A percentile compares a stretch with the other conserved stretches of the same genome.
Evolutionary conservation across 1,140 invertebrate species (phyloP).

Genomic region (Drosophila lacteicornis): DNA sequence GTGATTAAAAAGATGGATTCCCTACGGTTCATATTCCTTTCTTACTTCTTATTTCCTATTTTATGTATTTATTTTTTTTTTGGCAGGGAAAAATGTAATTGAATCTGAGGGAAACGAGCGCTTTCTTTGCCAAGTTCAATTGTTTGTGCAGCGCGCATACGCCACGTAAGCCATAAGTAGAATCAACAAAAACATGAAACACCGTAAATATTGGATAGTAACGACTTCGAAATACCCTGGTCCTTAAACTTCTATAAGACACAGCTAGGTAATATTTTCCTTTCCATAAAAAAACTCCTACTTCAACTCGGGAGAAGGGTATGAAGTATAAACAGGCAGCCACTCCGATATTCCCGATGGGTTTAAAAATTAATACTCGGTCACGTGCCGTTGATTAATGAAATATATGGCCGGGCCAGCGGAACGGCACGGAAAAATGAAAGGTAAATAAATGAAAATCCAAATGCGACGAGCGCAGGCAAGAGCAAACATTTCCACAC

Average conservation of each 20-base stretch:
- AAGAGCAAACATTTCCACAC: constrained; percentile 14
- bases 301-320: too few relatives aligned
- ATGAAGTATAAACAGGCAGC: constrained; percentile 1
- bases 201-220: neutral
- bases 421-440: constrained; percentile 59
- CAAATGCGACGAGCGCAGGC: constrained; percentile 50
- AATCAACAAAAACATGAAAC: constrained; percentile 5
- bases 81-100: constrained; percentile 46
- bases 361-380: constrained; percentile 77
- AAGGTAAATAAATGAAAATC: constrained; percentile 70
- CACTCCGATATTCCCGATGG: constrained; percentile 35
- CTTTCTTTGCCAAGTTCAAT: neutral
- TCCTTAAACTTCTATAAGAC: neutral
- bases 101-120: constrained; percentile 22
- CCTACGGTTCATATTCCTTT: neutral
- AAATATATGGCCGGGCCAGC: constrained; percentile 44
- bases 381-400: constrained; percentile 80
- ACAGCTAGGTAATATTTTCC: neutral
- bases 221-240: neutral
- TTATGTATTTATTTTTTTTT: neutral
- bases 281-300: neutral
- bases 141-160: constrained; percentile 61
- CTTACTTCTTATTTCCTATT: neutral
- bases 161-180: constrained; percentile 44
- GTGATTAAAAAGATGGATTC: constrained; percentile 19